Conservation (phyloP, 2,113 vertebrate genomes). For the Agapornis roseicollis region DNA sequence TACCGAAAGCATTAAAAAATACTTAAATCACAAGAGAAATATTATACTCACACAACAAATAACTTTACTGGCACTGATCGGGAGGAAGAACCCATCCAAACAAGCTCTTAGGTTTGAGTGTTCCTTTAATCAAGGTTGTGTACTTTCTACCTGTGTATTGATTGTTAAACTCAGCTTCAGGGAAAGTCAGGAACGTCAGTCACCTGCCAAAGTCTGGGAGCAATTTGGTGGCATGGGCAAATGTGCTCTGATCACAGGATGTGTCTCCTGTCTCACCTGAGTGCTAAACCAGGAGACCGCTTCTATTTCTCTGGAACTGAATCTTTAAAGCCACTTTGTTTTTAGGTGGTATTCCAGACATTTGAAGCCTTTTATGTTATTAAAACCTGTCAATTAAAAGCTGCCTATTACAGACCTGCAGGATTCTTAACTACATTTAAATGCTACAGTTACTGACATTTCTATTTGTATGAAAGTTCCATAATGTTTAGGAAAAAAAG, state of each 20-base stretch:
- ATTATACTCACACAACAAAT: neutral
- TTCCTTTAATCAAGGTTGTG: neutral
- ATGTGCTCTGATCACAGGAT: neutral
- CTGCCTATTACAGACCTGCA: neutral
- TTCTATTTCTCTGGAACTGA: neutral
- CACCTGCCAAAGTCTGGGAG: neutral
- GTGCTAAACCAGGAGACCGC: neutral
- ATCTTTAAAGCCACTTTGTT: neutral
- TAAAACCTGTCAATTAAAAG: slow-evolving; percentile 11
- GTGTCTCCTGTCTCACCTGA: neutral
- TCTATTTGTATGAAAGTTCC: neutral
- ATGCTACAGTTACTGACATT: neutral
- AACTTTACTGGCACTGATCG: neutral
- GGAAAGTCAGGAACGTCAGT: neutral
- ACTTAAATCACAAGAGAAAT: neutral
- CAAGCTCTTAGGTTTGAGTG: neutral
- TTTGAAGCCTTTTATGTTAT: neutral
- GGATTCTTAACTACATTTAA: neutral
- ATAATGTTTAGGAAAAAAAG: neutral
- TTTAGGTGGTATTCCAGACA: neutral
- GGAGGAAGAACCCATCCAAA: neutral
- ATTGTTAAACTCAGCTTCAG: neutral
- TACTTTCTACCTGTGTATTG: neutral
- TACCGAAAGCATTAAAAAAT: neutral
- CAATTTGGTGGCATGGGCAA: neutral